Evolutionary conservation across 2,888 invertebrate species (phyloP).

Genomic region (Perithous albicinctus): DNA sequence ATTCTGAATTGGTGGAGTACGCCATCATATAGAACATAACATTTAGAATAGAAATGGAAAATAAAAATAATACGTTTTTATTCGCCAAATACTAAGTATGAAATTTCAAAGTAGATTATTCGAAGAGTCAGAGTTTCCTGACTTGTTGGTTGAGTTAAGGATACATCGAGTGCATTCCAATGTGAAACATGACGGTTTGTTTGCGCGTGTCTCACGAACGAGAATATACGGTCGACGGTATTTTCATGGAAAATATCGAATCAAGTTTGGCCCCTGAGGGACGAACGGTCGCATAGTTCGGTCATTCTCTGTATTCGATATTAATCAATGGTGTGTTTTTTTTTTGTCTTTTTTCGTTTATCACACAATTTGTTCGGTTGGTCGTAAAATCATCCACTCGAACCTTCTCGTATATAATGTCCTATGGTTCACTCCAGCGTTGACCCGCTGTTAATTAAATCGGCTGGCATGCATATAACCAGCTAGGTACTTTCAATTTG

Average conservation of each 20-base stretch:
- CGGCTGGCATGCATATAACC: not conserved
- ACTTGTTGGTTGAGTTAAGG: not conserved
- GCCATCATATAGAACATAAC: no score
- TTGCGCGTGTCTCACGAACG: not conserved
- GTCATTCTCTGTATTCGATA: not conserved
- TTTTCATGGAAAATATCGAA: slow-evolving; percentile 23
- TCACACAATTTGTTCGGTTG: slow-evolving; percentile 37
- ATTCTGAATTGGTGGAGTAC: no score
- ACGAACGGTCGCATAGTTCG: not conserved
- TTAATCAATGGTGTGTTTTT: slow-evolving; percentile 17
- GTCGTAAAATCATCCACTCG: slow-evolving; percentile 34
- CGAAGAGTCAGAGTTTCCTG: not conserved
- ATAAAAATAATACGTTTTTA: no score
- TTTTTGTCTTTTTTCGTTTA: not conserved
- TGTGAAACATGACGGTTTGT: not conserved
- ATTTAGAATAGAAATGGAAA: no score
- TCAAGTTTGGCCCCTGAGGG: not conserved
- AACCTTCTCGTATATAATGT: not conserved
- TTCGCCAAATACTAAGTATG: no score
- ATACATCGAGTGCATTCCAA: not conserved
- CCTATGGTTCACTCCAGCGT: not conserved
- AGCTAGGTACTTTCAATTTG: not conserved
- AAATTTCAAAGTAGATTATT: no score
- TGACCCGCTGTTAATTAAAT: not conserved
- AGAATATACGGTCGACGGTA: not conserved